Evolutionary conservation across 2,113 vertebrate species (phyloP), one percentile per base, ranked within the genome.

Genomic region (Misgurnus mizolepis): DNA sequence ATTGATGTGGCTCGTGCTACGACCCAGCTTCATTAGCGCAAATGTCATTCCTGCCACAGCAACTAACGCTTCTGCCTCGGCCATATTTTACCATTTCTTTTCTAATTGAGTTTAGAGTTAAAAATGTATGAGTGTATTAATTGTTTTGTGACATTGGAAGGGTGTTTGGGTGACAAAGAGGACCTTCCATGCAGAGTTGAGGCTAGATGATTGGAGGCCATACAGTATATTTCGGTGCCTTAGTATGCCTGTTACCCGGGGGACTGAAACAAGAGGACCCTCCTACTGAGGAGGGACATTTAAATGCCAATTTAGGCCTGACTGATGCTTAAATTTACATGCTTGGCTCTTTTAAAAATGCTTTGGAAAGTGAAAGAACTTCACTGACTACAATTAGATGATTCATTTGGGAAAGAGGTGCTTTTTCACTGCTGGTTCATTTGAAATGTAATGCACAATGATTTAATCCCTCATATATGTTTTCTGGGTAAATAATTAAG

Each of bases 101-200:
- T 82, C 78, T 88, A 88, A 88, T 88, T 88, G 85, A 85, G 85
- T 81, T 85, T 75, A 75, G 84, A 47, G 86, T 87, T 86, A 89
- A 87, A 87, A 88, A 87, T 88, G 87, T 84, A 88, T 88, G 86
- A 89, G 86, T 69, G 83, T 85, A 88, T 89, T 87, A 88, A 88
- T 85, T 87, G 85, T 87, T 83, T 80, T 73, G 34, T 84, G 47
- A 76, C 75, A 79, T 80, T 80, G 78, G 65, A 75, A 58, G 50
- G 50, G 62, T 60, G 56, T 78, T 74, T 70, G 81, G 14, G 18
- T 80, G 61, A 79, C 78, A 76, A 67, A 81, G 66, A 79, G 66
- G 80, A 27, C 34, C 72, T 56, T 68, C 76, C 45, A 78, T 83
- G 47, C 64, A 56, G 78, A 87, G 83, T 79, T 49, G 60, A 81